Base-by-base conservation (phyloP, 2,888 invertebrate species). In the Panzeria rudis region DNA sequence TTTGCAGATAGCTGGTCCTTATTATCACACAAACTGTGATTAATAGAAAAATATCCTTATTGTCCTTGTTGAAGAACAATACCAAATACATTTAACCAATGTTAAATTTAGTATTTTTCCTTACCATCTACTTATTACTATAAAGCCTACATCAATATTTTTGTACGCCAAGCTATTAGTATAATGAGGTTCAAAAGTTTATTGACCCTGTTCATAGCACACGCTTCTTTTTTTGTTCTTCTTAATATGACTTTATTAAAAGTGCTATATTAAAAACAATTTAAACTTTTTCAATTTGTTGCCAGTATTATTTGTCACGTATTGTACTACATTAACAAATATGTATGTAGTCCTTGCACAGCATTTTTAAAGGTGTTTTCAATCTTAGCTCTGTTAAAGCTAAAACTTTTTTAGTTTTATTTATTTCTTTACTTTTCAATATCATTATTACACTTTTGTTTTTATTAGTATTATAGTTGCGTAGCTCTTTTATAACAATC, bases 351-450 rank as follows among this genome's bases (percentile, higher is more conserved):
- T 44, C 11, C 41, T 59, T 61, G 15, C n/a, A n/a, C n/a, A n/a
- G n/a, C n/a, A n/a, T 59, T 23, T 38, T 38, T 62, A 35, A 72
- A 83, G 76, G 71, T 72, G 71, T 77, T 71, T 59, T 35, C 56
- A 32, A 15, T 32, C 64, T 47, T 52, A 1, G 17, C 62, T 35
- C 41, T 32, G 44, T 68, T 32, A 47, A 17, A 35, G 3, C 11
- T 23, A 38, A 83, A 84, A 81, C 29, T 84, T 84, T 84, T 84
- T 77, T 84, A 84, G 81, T 84, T 81, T 73, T 73, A 77, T 85
- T 82, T 85, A 78, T 78, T 78, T 85, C 82, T 71, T 79, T 75
- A 66, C 69, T 85, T 85, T 79, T 79, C 82, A 84, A 84, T 81
- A 75, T 66, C 11, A 59, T 82, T 82, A 47, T 38, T 44, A 35